These are phyloP conservation scores for Oophaga sylvatica DNA, from an alignment of 2,797 vertebrate genomes.

Conservation along the genomic window DNA sequence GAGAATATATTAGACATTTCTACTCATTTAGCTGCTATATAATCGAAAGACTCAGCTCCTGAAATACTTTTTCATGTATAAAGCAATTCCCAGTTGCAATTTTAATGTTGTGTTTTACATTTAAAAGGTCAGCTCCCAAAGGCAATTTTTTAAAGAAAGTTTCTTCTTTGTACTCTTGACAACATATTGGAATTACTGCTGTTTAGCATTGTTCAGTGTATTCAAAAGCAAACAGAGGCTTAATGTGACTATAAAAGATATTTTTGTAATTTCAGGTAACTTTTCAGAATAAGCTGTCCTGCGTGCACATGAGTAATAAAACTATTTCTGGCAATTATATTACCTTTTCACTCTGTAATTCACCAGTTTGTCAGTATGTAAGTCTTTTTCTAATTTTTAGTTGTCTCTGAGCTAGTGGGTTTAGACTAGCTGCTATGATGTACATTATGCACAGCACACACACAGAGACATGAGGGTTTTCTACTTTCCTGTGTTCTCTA, in stretches of 20 bases:
- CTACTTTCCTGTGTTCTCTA: no score
- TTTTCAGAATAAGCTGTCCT: no score
- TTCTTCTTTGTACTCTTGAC: background rate
- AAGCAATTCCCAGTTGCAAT: constrained; percentile 24
- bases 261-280: no score
- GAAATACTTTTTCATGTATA: constrained; percentile 30
- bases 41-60: constrained; percentile 8
- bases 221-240: background rate
- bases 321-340: no score
- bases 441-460: no score
- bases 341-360: no score
- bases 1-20: constrained; percentile 18
- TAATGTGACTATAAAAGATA: background rate
- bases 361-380: no score
- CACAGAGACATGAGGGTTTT: no score
- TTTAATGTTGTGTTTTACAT: constrained; percentile 24
- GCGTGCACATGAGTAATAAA: no score
- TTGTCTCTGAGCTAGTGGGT: no score
- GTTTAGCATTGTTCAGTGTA: background rate
- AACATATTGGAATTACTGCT: background rate
- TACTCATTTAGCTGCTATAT: constrained; percentile 56
- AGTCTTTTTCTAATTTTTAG: no score
- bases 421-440: no score
- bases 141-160: constrained; percentile 5
- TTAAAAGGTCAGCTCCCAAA: constrained; percentile 30